Percentiles rank a stretch among this genome's conserved stretches.
phyloP scores from a whole-genome alignment of 2,113 vertebrate species.

The Clarias gariepinus region DNA sequence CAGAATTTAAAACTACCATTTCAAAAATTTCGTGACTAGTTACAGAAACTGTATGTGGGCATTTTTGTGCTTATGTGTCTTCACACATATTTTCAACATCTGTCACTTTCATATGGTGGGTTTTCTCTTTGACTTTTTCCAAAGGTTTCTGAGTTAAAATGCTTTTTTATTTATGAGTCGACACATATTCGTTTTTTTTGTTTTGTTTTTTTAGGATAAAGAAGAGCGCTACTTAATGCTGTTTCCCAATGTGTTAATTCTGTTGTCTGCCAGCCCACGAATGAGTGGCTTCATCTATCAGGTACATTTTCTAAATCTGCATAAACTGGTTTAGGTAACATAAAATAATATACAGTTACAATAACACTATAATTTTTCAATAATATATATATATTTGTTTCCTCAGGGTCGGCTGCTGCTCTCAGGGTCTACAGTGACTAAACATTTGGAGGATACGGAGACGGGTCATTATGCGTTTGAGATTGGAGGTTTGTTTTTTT shows the following conservation, averaged over 20 bases:
- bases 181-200: constrained; percentile 9
- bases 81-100: neutral
- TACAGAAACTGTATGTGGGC: neutral
- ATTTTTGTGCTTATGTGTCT: neutral
- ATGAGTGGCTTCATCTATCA: constrained; percentile 99
- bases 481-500: constrained; percentile 82
- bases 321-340: neutral
- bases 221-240: constrained; percentile 94
- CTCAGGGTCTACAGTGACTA: constrained; percentile 82
- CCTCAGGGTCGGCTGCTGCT: constrained; percentile 83
- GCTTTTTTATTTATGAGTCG: neutral
- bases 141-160: too few relatives aligned
- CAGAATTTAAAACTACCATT: neutral
- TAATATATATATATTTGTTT: too few relatives aligned
- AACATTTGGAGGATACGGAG: constrained; percentile 83
- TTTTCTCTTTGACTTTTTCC: neutral
- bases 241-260: constrained; percentile 85
- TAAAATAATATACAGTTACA: too few relatives aligned
- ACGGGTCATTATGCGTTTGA: constrained; percentile 84
- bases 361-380: too few relatives aligned
- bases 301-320: constrained; percentile 68
- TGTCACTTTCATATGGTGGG: neutral
- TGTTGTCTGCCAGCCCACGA: constrained; percentile 91
- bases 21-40: neutral
- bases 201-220: constrained; percentile 80